phyloP scores from a whole-genome alignment of 1,140 invertebrate genomes.

The Alviniconcha marisindica region DNA sequence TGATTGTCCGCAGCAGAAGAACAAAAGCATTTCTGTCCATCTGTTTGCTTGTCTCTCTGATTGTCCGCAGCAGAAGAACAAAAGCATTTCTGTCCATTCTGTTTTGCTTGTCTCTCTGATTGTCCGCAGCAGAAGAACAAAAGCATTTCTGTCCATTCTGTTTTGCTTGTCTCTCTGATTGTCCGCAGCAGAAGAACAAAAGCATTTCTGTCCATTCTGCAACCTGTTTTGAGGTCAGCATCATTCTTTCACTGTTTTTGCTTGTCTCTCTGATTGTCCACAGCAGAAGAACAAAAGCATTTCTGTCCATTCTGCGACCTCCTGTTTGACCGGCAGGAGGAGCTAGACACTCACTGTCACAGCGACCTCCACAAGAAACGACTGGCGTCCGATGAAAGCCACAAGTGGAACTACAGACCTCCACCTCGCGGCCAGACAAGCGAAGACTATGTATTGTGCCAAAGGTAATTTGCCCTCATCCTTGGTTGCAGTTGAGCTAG shows the following conservation, averaged over 20 bases:
- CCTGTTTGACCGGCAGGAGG: constrained; percentile 79
- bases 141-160: constrained; percentile 79
- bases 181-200: neutral
- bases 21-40: constrained; percentile 75
- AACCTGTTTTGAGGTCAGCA: no score
- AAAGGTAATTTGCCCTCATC: no score
- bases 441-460: constrained; percentile 79
- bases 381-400: constrained; percentile 84
- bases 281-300: constrained; percentile 32
- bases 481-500: no score
- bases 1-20: constrained; percentile 14
- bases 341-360: constrained; percentile 82
- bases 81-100: constrained; percentile 78
- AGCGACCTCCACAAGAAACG: constrained; percentile 83
- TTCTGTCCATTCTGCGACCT: constrained; percentile 82
- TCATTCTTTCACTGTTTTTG: no score
- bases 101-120: no score
- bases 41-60: no score
- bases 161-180: no score
- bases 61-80: neutral
- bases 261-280: neutral
- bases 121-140: neutral
- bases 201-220: constrained; percentile 80
- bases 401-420: constrained; percentile 84
- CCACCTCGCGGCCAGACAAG: constrained; percentile 81